A percentile compares a stretch with the other conserved stretches of the same genome.
These are phyloP conservation scores for Oligia latruncula DNA, from an alignment of 2,888 invertebrate genomes.

Conservation along the genomic window DNA sequence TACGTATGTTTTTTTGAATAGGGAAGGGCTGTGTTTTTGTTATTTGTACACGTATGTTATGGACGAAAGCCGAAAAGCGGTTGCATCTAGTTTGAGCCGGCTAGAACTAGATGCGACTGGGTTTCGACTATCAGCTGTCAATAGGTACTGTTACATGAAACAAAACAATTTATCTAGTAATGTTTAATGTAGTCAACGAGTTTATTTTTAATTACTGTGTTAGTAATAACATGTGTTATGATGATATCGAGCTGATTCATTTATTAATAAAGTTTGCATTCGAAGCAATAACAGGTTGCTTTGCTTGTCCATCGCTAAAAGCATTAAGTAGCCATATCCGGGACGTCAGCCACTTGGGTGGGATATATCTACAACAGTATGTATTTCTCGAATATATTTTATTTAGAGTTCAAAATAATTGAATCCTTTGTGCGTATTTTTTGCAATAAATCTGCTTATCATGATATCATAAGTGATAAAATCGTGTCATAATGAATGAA, in stretches of 20 bases:
- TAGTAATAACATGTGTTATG: neutral
- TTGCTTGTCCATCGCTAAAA: conserved; percentile 57
- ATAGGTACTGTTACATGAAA: neutral
- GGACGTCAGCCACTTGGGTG: conserved; percentile 56
- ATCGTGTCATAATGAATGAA: conserved; percentile 29
- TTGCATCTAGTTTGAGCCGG: conserved; percentile 16
- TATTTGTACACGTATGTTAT: conserved; percentile 35
- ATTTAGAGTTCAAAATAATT: conserved; percentile 14
- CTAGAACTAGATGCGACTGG: neutral
- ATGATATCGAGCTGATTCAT: conserved; percentile 35
- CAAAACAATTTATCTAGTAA: neutral
- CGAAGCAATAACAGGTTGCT: conserved; percentile 39
- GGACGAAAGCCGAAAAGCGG: neutral
- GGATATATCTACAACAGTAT: conserved; percentile 41
- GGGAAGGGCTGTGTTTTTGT: conserved; percentile 20
- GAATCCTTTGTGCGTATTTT: neutral
- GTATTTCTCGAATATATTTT: conserved; percentile 1
- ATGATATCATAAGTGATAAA: conserved; percentile 21
- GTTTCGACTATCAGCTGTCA: neutral
- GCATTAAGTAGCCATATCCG: conserved; percentile 63
- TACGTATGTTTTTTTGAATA: conserved; percentile 42
- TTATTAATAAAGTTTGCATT: conserved; percentile 42
- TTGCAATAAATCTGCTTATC: conserved; percentile 12
- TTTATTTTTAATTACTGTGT: conserved; percentile 6
- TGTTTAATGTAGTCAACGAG: neutral